phyloP scores from a whole-genome alignment of 2,113 vertebrate species.

The Elanoides forficatus region DNA sequence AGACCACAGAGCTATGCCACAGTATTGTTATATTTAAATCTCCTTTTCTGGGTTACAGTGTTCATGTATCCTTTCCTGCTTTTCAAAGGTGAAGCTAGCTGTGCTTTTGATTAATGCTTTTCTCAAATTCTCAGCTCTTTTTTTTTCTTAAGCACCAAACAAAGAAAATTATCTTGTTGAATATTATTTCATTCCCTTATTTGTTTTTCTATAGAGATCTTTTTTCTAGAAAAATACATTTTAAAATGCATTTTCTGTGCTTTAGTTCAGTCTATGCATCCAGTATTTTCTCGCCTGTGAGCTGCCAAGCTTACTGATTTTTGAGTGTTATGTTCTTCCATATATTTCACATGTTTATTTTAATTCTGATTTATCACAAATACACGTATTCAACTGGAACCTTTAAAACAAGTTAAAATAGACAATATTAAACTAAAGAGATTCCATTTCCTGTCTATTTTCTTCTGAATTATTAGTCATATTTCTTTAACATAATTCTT shows the following conservation, averaged over 20 bases:
- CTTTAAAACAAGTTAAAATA: not conserved
- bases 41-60: not conserved
- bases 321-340: not conserved
- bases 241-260: not conserved
- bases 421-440: not conserved
- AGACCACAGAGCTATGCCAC: not conserved
- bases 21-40: not conserved
- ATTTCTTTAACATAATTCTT: not conserved
- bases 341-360: not conserved
- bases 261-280: not conserved
- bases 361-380: not conserved
- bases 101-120: not conserved
- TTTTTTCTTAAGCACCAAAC: not conserved
- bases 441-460: not conserved
- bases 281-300: not conserved
- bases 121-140: not conserved
- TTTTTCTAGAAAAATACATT: not conserved
- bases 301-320: not conserved
- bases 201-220: not conserved
- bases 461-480: not conserved
- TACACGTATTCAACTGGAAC: not conserved
- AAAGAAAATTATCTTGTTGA: not conserved
- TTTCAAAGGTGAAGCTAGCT: not conserved
- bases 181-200: not conserved
- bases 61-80: not conserved